These are phyloP conservation scores for Parnassius mnemosyne DNA, from an alignment of 2,888 invertebrate species.

Conservation along the genomic window DNA sequence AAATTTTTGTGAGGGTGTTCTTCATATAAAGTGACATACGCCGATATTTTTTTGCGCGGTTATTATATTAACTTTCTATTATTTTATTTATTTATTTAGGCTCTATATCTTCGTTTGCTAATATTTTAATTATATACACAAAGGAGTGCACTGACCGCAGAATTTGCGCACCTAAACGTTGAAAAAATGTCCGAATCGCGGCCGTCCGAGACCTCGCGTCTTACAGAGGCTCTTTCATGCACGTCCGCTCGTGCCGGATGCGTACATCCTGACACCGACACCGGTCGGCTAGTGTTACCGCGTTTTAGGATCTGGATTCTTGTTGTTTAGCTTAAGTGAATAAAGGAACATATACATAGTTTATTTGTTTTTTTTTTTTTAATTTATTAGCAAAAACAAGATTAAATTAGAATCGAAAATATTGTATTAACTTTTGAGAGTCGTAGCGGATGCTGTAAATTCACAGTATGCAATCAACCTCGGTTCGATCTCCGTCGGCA, in stretches of 20 bases:
- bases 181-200: conserved; percentile 24
- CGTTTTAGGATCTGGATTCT: conserved; percentile 7
- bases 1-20: no score
- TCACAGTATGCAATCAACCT: no score
- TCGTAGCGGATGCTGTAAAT: no score
- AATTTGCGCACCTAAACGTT: conserved; percentile 19
- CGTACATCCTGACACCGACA: conserved; percentile 31
- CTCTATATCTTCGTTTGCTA: no score
- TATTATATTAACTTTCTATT: no score
- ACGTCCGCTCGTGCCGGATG: conserved; percentile 47
- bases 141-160: conserved; percentile 10
- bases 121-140: no score
- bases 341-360: background rate
- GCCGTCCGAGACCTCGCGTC: conserved; percentile 20
- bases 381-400: background rate
- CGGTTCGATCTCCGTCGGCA: background rate
- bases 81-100: no score
- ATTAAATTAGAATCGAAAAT: no score
- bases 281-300: conserved; percentile 27
- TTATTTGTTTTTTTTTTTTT: no score
- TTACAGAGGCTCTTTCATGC: conserved; percentile 48
- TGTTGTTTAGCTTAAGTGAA: background rate
- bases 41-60: no score
- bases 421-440: no score
- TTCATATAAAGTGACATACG: no score